Base-by-base conservation (phyloP, 1,140 invertebrate genomes). In the Onthophagus taurus region DNA sequence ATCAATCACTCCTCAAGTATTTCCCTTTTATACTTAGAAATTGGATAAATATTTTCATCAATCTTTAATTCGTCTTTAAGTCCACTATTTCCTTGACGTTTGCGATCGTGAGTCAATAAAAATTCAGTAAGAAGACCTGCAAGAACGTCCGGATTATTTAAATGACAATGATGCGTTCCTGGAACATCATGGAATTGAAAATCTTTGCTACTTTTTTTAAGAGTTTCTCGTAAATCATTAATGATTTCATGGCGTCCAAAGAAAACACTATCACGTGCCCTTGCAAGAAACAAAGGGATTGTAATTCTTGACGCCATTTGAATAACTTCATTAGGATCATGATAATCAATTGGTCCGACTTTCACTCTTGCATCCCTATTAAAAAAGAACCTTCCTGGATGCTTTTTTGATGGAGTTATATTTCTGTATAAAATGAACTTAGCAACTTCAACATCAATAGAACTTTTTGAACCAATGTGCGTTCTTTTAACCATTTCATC, bases 121-220 rank as follows among this genome's bases (percentile, higher is more conserved):
- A 82, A 83, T 1, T 72, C 59, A 42, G 68, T 67, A 9, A 83
- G 71, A 21, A 72, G 55, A 14, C 66, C 64, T 2, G 72, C 70
- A 44, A 84, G 59, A 45, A 60, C 59, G 53, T 78, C 68, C 1
- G 83, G 76, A 52, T 80, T 66, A 42, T 77, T 83, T 31, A 88
- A 68, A 61, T 89, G 84, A 7, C 82, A 65, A 61, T 86, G 83
- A 66, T 89, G 85, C 7, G 72, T 77, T 11, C 82, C 82, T n/a
- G 76, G 68, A 1, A 86, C 60, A 49, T 74, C 69, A 36, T 76
- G 65, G 44, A 69, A 74, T 52, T 76, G 68, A 57, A 80, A 83
- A 21, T 74, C 66, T 2, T 64, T 60, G 55, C 74, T 78, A 37
- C 60, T 59, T 42, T 63, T 60, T 42, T 65, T 69, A 17, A 83